phyloP scores from a whole-genome alignment of 2,888 invertebrate species.

The Ochropacha duplaris region DNA sequence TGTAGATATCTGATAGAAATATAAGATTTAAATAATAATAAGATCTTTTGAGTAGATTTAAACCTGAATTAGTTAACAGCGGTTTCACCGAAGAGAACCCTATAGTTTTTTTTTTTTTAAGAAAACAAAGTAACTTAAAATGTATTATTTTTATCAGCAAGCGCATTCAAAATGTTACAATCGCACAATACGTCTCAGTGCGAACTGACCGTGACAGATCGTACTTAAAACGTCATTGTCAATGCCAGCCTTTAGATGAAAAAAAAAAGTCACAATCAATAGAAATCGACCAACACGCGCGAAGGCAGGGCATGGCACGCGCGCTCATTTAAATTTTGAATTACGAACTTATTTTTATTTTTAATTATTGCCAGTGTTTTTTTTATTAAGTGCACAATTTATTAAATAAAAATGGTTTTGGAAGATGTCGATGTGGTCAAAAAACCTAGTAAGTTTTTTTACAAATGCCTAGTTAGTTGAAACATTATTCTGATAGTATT shows the following conservation, averaged over 20 bases:
- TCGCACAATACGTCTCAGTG: not conserved
- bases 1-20: too few species aligned
- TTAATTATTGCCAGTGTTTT: not conserved
- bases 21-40: too few species aligned
- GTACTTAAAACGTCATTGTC: not conserved
- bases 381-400: not conserved
- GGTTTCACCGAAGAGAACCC: too few species aligned
- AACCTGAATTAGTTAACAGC: too few species aligned
- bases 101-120: too few species aligned
- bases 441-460: not conserved
- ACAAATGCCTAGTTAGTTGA: too few species aligned
- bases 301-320: not conserved
- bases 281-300: not conserved
- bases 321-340: not conserved
- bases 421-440: not conserved
- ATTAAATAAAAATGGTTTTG: not conserved
- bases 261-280: not conserved
- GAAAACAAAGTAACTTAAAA: too few species aligned
- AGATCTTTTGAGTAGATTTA: too few species aligned
- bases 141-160: too few species aligned
- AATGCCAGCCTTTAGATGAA: conserved; percentile 24
- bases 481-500: too few species aligned
- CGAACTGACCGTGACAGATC: not conserved
- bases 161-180: not conserved
- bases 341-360: not conserved